Percentiles rank a stretch among this genome's conserved stretches.
Evolutionary conservation across 2,888 invertebrate species (phyloP).

Genomic region (Atrina japonica): DNA sequence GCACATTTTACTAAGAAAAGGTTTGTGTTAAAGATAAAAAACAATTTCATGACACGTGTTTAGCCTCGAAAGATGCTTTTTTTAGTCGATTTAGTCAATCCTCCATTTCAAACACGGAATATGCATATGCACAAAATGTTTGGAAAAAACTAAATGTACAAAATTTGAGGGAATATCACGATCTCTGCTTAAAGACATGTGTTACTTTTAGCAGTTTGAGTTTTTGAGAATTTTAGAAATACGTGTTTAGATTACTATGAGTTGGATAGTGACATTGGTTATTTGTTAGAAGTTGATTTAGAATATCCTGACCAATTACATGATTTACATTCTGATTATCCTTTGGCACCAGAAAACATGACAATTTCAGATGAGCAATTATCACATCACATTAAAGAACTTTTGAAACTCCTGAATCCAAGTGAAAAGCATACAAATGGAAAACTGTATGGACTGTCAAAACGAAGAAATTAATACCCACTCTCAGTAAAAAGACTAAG

Average conservation of each 20-base stretch:
- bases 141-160: constrained; percentile 1
- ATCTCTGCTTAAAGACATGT: constrained; percentile 46
- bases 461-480: constrained; percentile 31
- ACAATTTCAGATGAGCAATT: constrained; percentile 15
- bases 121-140: constrained; percentile 54
- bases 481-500: constrained; percentile 48
- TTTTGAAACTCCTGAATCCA: constrained; percentile 22
- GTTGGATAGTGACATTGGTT: constrained; percentile 38
- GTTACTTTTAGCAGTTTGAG: constrained; percentile 63
- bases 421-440: too few species aligned
- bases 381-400: background rate
- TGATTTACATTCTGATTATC: constrained; percentile 70
- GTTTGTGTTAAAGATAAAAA: constrained; percentile 60
- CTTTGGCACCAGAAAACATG: background rate
- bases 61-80: constrained; percentile 36
- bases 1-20: too few species aligned
- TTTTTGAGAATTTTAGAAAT: constrained; percentile 73
- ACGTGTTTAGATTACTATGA: constrained; percentile 45
- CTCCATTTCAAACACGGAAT: constrained; percentile 48
- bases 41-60: constrained; percentile 26
- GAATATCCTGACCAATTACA: constrained; percentile 79
- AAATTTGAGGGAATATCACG: constrained; percentile 24
- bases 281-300: constrained; percentile 78
- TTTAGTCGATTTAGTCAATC: constrained; percentile 46
- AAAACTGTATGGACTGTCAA: too few species aligned